These are phyloP conservation scores for Tinamus guttatus DNA, from an alignment of 2,113 vertebrate genomes.

Conservation along the genomic window DNA sequence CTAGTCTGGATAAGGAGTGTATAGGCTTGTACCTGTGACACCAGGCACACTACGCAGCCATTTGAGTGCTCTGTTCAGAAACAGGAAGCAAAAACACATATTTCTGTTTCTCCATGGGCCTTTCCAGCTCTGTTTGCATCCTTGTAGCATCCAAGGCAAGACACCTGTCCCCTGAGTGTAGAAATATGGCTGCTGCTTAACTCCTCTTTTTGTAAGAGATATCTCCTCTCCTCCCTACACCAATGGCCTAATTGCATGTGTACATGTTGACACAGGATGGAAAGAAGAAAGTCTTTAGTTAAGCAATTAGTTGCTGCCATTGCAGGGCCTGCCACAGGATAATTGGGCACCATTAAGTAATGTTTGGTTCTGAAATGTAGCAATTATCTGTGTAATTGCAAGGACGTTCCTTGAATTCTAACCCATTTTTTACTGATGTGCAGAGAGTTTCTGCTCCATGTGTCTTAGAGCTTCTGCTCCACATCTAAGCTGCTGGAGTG, in stretches of 20 bases:
- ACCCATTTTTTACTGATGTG: neutral
- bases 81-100: neutral
- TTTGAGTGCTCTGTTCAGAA: neutral
- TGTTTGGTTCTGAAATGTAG: constrained; percentile 60
- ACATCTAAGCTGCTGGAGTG: neutral
- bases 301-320: constrained; percentile 65
- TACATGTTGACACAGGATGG: constrained; percentile 18
- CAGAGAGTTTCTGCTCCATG: neutral
- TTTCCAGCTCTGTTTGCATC: neutral
- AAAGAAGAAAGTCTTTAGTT: constrained; percentile 68
- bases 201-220: neutral
- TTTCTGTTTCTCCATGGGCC: neutral
- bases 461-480: neutral
- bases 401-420: constrained; percentile 49
- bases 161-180: neutral
- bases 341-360: constrained; percentile 55
- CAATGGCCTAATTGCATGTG: neutral
- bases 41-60: too few species aligned
- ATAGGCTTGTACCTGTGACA: neutral
- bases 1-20: neutral
- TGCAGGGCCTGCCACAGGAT: constrained; percentile 56
- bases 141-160: neutral
- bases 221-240: neutral
- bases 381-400: constrained; percentile 60
- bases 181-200: neutral